These are phyloP conservation scores for Sarcophaga peregrina DNA, from an alignment of 1,140 invertebrate genomes.

Conservation along the genomic window DNA sequence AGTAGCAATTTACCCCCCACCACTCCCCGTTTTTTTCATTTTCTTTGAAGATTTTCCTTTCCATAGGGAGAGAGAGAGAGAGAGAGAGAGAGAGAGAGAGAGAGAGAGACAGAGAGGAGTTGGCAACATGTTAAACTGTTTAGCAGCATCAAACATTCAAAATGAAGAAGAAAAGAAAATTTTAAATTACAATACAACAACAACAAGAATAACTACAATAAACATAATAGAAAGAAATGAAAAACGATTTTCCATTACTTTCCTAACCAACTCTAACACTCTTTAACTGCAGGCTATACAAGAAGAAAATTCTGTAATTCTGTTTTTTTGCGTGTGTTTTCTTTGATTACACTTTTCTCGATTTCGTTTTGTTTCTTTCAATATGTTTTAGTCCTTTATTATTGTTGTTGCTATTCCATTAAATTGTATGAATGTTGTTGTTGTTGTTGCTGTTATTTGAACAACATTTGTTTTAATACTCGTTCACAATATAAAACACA, in stretches of 20 bases:
- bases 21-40: too few species aligned
- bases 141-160: background rate
- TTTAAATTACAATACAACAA: too few species aligned
- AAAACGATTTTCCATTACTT: constrained; percentile 5
- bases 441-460: too few species aligned
- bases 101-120: background rate
- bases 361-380: background rate
- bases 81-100: background rate
- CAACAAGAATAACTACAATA: background rate
- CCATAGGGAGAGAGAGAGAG: background rate
- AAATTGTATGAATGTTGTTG: too few species aligned
- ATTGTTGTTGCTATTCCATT: too few species aligned
- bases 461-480: too few species aligned
- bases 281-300: constrained; percentile 13
- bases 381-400: too few species aligned
- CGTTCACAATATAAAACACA: too few species aligned
- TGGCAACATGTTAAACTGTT: background rate
- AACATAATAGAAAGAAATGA: background rate
- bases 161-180: background rate
- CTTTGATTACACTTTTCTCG: constrained; percentile 2
- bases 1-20: too few species aligned
- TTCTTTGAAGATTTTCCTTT: too few species aligned
- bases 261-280: background rate
- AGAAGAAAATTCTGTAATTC: background rate
- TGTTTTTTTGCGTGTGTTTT: too few species aligned